phyloP scores from a whole-genome alignment of 2,888 invertebrate genomes.

The Amblyjoppa proteus region DNA sequence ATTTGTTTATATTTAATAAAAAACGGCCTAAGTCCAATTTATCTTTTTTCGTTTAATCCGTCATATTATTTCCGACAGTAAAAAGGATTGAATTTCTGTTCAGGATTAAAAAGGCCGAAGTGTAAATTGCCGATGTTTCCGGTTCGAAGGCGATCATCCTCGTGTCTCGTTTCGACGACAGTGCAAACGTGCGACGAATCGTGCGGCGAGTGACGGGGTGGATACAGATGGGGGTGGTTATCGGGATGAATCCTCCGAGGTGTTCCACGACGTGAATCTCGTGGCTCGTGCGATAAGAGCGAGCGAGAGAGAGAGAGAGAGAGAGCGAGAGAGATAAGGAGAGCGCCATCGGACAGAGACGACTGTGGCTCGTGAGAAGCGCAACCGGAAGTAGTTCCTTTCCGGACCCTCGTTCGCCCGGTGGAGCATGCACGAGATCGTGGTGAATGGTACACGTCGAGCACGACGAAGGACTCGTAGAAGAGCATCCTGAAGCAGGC shows the following conservation, averaged over 20 bases:
- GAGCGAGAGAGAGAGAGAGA: slow-evolving; percentile 18
- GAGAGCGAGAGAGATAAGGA: background rate
- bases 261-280: slow-evolving; percentile 7
- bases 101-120: background rate
- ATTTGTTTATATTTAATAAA: no score
- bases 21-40: no score
- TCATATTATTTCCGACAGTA: no score
- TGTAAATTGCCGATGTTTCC: background rate
- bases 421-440: slow-evolving; percentile 69
- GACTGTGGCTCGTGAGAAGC: slow-evolving; percentile 27
- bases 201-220: background rate
- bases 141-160: background rate
- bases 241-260: slow-evolving; percentile 7
- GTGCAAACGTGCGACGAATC: background rate
- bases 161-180: background rate
- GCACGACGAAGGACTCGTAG: slow-evolving; percentile 72
- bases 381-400: background rate
- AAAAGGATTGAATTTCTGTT: background rate
- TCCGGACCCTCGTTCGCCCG: slow-evolving; percentile 41
- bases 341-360: slow-evolving; percentile 3
- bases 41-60: no score
- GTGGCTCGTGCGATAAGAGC: slow-evolving; percentile 12
- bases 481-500: slow-evolving; percentile 69
- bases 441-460: slow-evolving; percentile 69
- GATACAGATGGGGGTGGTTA: background rate